Conservation (phyloP, 2,797 vertebrate species). For the Nannoperca australis region DNA sequence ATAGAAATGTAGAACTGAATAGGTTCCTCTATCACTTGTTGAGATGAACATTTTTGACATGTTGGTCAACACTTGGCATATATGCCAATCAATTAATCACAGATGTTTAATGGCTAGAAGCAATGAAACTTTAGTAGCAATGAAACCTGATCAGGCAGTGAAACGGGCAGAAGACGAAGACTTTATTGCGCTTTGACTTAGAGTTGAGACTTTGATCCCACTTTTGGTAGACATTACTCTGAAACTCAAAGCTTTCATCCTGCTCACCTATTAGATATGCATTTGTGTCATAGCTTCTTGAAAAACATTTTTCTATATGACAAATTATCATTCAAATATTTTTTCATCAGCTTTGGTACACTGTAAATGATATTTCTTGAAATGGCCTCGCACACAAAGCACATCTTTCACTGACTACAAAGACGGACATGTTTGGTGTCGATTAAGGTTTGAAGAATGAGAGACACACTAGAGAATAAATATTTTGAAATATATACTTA, state of each 20-base stretch:
- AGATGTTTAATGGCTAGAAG: slow-evolving; percentile 56
- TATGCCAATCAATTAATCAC: slow-evolving; percentile 49
- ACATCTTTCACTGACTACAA: slow-evolving; percentile 74
- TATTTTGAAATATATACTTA: slow-evolving; percentile 80
- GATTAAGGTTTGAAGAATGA: slow-evolving; percentile 73
- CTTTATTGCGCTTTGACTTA: slow-evolving; percentile 53
- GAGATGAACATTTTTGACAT: slow-evolving; percentile 60
- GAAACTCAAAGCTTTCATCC: slow-evolving; percentile 61
- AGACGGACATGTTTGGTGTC: slow-evolving; percentile 70
- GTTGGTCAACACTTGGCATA: slow-evolving; percentile 50
- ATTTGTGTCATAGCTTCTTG: slow-evolving; percentile 65
- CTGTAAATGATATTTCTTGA: slow-evolving; percentile 79
- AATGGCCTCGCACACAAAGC: slow-evolving; percentile 70
- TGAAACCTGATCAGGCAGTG: slow-evolving; percentile 46
- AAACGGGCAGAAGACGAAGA: slow-evolving; percentile 47
- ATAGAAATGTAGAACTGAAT: not conserved
- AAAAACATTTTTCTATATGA: slow-evolving; percentile 61
- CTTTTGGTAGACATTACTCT: slow-evolving; percentile 39
- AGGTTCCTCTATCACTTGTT: slow-evolving; percentile 44
- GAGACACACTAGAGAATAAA: slow-evolving; percentile 75
- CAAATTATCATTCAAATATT: slow-evolving; percentile 67
- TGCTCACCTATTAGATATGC: slow-evolving; percentile 62
- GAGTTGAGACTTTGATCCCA: slow-evolving; percentile 42
- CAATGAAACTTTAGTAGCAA: slow-evolving; percentile 65
- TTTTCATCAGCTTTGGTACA: slow-evolving; percentile 80